These are phyloP conservation scores for Hypolimnas misippus DNA, from an alignment of 2,888 invertebrate species.

Conservation along the genomic window DNA sequence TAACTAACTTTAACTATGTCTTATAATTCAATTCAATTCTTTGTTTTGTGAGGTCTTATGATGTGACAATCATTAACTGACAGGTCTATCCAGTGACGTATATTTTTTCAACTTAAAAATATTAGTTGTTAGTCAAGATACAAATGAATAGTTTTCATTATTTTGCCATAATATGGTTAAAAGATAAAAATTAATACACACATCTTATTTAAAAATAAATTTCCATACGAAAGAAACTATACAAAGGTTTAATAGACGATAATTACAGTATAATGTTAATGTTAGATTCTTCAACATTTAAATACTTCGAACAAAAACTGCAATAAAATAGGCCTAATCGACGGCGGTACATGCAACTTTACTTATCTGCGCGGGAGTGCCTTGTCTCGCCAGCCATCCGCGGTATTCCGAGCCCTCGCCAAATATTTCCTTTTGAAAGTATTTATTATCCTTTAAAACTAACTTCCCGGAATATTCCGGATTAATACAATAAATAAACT, in stretches of 20 bases:
- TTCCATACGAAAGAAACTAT: neutral
- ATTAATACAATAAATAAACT: constrained; percentile 43
- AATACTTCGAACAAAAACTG: constrained; percentile 66
- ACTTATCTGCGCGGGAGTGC: constrained; percentile 75
- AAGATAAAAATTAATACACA: neutral
- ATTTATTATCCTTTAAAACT: constrained; percentile 51
- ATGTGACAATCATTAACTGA: too few relatives aligned
- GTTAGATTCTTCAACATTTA: constrained; percentile 50
- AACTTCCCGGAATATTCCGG: constrained; percentile 47
- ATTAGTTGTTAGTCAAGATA: too few relatives aligned
- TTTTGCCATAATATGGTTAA: too few relatives aligned
- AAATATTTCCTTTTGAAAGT: constrained; percentile 56
- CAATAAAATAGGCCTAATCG: constrained; percentile 75
- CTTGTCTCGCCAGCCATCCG: constrained; percentile 55
- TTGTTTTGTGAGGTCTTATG: too few relatives aligned
- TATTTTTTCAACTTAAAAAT: too few relatives aligned
- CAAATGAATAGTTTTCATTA: too few relatives aligned
- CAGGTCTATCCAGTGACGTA: too few relatives aligned
- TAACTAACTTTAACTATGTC: too few relatives aligned
- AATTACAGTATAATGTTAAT: constrained; percentile 13
- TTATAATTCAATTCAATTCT: too few relatives aligned
- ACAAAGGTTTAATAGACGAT: neutral
- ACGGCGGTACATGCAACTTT: constrained; percentile 76
- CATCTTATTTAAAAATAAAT: neutral
- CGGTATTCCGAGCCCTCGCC: constrained; percentile 56